Percentiles rank a stretch among this genome's conserved stretches.
phyloP scores from a whole-genome alignment of 2,888 invertebrate species.

The Drosophila kambysellisi region DNA sequence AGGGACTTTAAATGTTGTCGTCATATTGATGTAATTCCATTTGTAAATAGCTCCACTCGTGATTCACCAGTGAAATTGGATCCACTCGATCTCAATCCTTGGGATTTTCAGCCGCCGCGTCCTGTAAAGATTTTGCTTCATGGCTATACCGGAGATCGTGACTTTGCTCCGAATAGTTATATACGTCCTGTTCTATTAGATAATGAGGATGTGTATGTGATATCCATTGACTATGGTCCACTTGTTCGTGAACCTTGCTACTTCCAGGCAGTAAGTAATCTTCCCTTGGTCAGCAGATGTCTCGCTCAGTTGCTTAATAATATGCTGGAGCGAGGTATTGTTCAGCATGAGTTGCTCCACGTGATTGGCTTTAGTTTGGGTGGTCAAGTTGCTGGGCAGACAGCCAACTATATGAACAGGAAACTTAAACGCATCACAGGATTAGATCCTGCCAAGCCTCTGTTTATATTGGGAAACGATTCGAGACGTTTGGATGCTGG shows the following conservation, averaged over 20 bases:
- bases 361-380: constrained; percentile 89
- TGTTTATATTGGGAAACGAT: constrained; percentile 86
- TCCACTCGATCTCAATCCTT: constrained; percentile 71
- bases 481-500: constrained; percentile 86
- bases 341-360: constrained; percentile 86
- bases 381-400: constrained; percentile 87
- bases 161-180: constrained; percentile 87
- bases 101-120: constrained; percentile 80
- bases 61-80: constrained; percentile 86
- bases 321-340: constrained; percentile 85
- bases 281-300: constrained; percentile 87
- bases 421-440: constrained; percentile 87
- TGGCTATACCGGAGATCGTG: constrained; percentile 88
- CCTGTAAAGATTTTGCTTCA: constrained; percentile 88
- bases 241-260: constrained; percentile 88
- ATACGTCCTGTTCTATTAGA: constrained; percentile 88
- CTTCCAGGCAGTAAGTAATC: constrained; percentile 87
- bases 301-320: constrained; percentile 87
- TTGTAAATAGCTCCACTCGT: constrained; percentile 65
- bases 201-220: constrained; percentile 87
- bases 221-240: constrained; percentile 88
- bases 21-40: background rate
- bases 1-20: accelerated
- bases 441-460: constrained; percentile 89
- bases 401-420: constrained; percentile 86